phyloP scores from a whole-genome alignment of 1,140 invertebrate species.

The Plodia interpunctella region DNA sequence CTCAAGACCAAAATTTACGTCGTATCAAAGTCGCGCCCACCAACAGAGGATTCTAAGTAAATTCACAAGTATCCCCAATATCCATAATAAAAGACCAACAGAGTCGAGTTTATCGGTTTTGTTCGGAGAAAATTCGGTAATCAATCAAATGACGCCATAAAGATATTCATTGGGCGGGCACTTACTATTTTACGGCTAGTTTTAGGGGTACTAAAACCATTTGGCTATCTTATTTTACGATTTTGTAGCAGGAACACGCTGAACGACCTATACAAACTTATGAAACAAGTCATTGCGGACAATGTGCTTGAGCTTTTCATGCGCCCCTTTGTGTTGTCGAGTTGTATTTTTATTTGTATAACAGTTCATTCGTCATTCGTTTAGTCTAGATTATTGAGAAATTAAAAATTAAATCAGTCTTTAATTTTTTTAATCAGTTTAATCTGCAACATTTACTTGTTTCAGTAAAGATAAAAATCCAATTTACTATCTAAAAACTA shows the following conservation, averaged over 20 bases:
- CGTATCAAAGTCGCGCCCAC: background rate
- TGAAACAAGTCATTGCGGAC: conserved; percentile 33
- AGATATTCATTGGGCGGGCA: conserved; percentile 48
- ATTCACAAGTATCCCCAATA: conserved; percentile 12
- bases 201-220: conserved; percentile 50
- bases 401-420: too few relatives aligned
- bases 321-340: background rate
- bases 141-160: conserved; percentile 52
- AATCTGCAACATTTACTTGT: too few relatives aligned
- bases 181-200: conserved; percentile 46
- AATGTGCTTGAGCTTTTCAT: conserved; percentile 14
- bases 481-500: too few relatives aligned
- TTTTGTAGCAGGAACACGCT: conserved; percentile 31
- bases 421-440: too few relatives aligned
- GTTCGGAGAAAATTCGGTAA: conserved; percentile 35
- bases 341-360: background rate
- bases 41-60: background rate
- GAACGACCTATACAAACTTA: conserved; percentile 35
- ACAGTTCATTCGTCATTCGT: too few relatives aligned
- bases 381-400: too few relatives aligned
- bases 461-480: too few relatives aligned
- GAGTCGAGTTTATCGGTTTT: conserved; percentile 17
- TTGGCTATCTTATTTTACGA: conserved; percentile 51
- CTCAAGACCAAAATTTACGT: background rate
- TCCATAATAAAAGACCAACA: conserved; percentile 8